phyloP scores from a whole-genome alignment of 2,113 vertebrate species.

The Tapirus terrestris region DNA sequence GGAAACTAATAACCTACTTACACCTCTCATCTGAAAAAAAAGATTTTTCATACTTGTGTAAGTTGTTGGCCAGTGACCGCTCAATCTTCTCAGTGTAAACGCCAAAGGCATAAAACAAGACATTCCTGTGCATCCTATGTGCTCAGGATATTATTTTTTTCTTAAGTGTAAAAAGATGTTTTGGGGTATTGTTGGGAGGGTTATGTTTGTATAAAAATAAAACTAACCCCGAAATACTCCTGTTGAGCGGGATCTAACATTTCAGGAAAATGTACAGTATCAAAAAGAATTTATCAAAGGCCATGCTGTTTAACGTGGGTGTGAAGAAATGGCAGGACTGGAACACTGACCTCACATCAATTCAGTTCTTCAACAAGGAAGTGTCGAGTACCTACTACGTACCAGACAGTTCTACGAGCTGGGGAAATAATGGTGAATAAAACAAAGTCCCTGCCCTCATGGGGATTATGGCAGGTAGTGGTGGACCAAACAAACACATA shows the following conservation, averaged over 20 bases:
- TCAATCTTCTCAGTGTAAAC: slow-evolving; percentile 3
- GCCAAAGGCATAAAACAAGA: not conserved
- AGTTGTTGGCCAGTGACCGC: not conserved
- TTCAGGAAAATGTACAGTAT: not conserved
- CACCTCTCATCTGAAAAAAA: not conserved
- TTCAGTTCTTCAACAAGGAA: not conserved
- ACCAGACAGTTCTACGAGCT: not conserved
- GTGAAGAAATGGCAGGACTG: not conserved
- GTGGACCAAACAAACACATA: not conserved
- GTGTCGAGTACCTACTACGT: not conserved
- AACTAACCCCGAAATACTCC: not conserved
- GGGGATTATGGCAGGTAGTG: too few relatives aligned
- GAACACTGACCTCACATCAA: not conserved
- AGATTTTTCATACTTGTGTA: not conserved
- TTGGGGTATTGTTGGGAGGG: not conserved
- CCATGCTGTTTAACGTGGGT: not conserved
- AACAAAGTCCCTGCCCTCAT: not conserved
- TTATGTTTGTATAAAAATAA: not conserved
- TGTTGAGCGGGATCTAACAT: not conserved
- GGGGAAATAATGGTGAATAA: not conserved
- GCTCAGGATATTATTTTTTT: not conserved
- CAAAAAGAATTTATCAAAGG: not conserved
- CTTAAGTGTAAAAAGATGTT: not conserved
- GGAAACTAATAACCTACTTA: slow-evolving; percentile 10
- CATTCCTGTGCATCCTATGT: not conserved